Base-by-base conservation (phyloP, 2,113 vertebrate species). In the Gymnorhina tibicen region DNA sequence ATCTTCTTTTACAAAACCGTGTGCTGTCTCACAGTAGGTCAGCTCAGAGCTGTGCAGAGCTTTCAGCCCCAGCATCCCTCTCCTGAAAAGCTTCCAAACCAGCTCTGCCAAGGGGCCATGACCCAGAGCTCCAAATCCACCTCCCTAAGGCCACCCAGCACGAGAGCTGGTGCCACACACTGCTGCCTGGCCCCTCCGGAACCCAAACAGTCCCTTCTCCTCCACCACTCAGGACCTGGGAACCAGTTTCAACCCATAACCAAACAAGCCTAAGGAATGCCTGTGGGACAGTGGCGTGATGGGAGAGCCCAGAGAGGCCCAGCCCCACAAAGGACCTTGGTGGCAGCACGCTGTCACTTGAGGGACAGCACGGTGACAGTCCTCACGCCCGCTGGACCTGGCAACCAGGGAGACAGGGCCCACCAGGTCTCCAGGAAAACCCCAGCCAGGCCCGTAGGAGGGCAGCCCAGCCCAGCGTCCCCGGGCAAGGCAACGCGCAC, bases 401-500 rank as follows among this genome's bases (percentile, higher is more conserved):
- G 44, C 52, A 56, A 72, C 14, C 70, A 42, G 32, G 46, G 46
- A 47, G 22, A 13, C 42, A 42, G 56, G 30, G 46, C 46, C 16
- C 23, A 26, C 16, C 30, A 1, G 1, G 8, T 21, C 18, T 37
- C 37, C 17, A 56, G n/a, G 3, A 50, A 49, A 81, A 60, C 20
- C 49, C 50, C 20, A 11, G 42, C 7, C 62, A 55, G 19, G 52
- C 14, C 19, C 52, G 1, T 0, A 6, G 2, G 41, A 75, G 23
- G 16, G 37, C 41, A 75, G 69, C 64, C 30, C 4, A 53, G 79
- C 27, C 42, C 11, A 1, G 52, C 49, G 32, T 3, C 32, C 39
- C 11, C 0, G 0, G 14, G 6, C 41, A 28, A 26, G 18, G 50
- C 0, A 1, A 19, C 2, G 12, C 7, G 8, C 19, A 1, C 1